Conservation (phyloP, 2,113 vertebrate genomes). For the Mustela lutreola region DNA sequence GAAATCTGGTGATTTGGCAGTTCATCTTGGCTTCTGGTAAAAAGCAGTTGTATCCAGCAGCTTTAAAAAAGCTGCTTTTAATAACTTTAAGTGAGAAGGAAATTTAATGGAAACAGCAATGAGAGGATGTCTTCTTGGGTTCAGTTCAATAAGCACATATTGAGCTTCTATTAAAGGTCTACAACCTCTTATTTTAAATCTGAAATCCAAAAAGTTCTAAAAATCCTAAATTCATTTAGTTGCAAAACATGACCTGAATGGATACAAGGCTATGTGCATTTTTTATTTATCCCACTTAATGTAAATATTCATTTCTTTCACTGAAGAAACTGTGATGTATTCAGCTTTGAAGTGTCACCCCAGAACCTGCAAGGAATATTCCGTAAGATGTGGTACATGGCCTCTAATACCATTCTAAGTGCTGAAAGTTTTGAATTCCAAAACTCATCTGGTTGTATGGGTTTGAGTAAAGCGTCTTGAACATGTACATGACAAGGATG, state of each 20-base stretch:
- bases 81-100: conserved; percentile 17
- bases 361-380: neutral
- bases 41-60: neutral
- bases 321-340: neutral
- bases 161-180: neutral
- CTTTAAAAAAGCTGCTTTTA: neutral
- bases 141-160: neutral
- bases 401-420: neutral
- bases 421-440: neutral
- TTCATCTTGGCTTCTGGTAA: neutral
- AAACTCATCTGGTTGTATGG: neutral
- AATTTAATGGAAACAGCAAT: neutral
- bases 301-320: neutral
- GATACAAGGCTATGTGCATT: neutral
- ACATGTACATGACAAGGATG: neutral
- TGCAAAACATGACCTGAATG: neutral
- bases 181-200: neutral
- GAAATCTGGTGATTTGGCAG: neutral
- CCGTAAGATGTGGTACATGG: neutral
- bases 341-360: neutral
- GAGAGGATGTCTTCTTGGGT: neutral
- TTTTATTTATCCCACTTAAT: neutral
- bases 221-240: neutral
- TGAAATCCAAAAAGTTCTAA: neutral
- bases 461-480: neutral